phyloP scores from a whole-genome alignment of 2,797 vertebrate species.

The Melanotaenia pygmaea region DNA sequence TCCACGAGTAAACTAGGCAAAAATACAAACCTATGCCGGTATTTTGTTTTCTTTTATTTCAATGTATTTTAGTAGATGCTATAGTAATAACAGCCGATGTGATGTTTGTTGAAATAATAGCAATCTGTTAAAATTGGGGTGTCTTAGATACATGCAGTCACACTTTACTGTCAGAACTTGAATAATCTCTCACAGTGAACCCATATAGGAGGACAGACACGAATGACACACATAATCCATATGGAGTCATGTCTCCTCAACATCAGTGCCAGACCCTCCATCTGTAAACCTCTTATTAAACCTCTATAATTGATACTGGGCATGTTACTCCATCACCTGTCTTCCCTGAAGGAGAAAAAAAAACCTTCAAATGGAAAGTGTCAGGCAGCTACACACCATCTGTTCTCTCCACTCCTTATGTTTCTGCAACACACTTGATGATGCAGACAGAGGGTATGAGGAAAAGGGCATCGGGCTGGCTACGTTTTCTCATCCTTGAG shows the following conservation, averaged over 20 bases:
- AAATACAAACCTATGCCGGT: no score
- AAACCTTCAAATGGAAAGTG: conserved; percentile 46
- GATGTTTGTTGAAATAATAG: no score
- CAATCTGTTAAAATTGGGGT: no score
- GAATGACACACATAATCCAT: conserved; percentile 61
- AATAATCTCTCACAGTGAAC: conserved; percentile 53
- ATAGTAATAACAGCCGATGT: no score
- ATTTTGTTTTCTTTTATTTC: no score
- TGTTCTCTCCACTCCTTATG: conserved; percentile 35
- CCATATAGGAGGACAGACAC: conserved; percentile 20
- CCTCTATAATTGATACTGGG: conserved; percentile 28
- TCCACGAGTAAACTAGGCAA: no score
- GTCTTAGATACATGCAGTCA: background rate
- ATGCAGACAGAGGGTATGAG: conserved; percentile 28
- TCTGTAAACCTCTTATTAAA: conserved; percentile 56
- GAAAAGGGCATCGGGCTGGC: conserved; percentile 12
- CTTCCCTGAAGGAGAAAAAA: conserved; percentile 23
- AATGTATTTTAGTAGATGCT: no score
- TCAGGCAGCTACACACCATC: conserved; percentile 45
- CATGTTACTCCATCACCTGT: conserved; percentile 54
- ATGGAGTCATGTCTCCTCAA: conserved; percentile 62
- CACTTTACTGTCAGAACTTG: background rate
- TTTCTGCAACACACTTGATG: conserved; percentile 19
- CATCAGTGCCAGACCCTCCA: conserved; percentile 59
- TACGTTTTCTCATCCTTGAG: conserved; percentile 46